Conservation (phyloP, 2,113 vertebrate species). For the Gambusia holbrooki region DNA sequence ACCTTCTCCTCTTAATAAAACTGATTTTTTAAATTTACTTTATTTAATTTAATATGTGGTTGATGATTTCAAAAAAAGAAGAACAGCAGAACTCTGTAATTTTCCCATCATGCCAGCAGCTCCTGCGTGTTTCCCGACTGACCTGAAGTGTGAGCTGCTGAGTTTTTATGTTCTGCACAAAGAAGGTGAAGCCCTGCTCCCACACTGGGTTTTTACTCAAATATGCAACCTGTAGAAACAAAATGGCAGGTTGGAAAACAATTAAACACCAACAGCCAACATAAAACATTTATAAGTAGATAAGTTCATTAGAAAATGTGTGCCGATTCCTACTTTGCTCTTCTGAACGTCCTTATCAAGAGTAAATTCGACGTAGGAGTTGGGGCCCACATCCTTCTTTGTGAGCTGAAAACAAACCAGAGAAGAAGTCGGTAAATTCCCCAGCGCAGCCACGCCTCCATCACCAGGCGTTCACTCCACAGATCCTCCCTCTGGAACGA, state of each 20-base stretch:
- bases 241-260: too few relatives aligned
- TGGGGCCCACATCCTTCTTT: slow-evolving; percentile 81
- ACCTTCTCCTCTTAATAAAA: too few relatives aligned
- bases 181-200: slow-evolving; percentile 94
- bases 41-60: too few relatives aligned
- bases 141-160: slow-evolving; percentile 90
- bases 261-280: too few relatives aligned
- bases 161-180: slow-evolving; percentile 82
- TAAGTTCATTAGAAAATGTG: not conserved
- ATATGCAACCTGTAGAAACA: slow-evolving; percentile 81
- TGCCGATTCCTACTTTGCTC: slow-evolving; percentile 86
- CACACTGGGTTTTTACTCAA: slow-evolving; percentile 88
- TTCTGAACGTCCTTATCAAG: slow-evolving; percentile 84
- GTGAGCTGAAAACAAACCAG: slow-evolving; percentile 68
- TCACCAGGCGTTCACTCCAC: slow-evolving; percentile 8
- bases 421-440: slow-evolving; percentile 22
- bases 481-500: not conserved
- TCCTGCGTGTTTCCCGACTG: not conserved
- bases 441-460: slow-evolving; percentile 5
- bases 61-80: not conserved
- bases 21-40: too few relatives aligned
- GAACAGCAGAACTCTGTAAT: too few relatives aligned
- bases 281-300: too few relatives aligned
- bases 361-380: slow-evolving; percentile 86
- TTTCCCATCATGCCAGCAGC: too few relatives aligned